These are phyloP conservation scores for Caenorhabditis brenneri DNA, from an alignment of 1,140 invertebrate species.

Conservation along the genomic window DNA sequence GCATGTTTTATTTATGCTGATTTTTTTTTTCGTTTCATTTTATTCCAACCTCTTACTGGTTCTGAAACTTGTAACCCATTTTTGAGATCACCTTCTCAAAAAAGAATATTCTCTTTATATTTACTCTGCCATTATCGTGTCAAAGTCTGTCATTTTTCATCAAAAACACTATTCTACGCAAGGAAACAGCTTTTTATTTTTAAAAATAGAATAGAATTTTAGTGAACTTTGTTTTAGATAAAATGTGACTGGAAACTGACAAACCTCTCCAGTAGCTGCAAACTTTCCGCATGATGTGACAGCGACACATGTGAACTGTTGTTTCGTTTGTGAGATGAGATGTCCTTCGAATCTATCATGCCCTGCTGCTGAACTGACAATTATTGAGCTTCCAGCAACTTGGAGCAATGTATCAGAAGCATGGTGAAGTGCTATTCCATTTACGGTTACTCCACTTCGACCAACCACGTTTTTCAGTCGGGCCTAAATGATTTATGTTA, in stretches of 20 bases:
- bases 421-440: conserved; percentile 19
- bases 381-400: conserved; percentile 18
- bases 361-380: not conserved
- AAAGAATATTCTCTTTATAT: too few species aligned
- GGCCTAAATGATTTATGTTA: not conserved
- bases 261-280: conserved; percentile 8
- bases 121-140: too few species aligned
- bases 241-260: not conserved
- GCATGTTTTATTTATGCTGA: too few species aligned
- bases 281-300: not conserved
- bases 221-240: too few species aligned
- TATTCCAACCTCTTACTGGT: too few species aligned
- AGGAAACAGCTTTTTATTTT: too few species aligned
- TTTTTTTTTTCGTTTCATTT: not conserved
- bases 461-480: conserved; percentile 36
- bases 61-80: too few species aligned
- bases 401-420: conserved; percentile 9
- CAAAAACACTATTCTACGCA: too few species aligned
- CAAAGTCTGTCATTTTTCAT: too few species aligned
- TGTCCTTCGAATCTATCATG: conserved; percentile 25
- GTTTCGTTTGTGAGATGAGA: conserved; percentile 29
- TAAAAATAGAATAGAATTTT: too few species aligned
- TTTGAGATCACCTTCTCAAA: too few species aligned
- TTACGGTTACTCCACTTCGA: conserved; percentile 12
- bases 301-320: conserved; percentile 29